These are phyloP conservation scores for Pachypanchax playfairii DNA, from an alignment of 2,113 vertebrate genomes.

Conservation along the genomic window DNA sequence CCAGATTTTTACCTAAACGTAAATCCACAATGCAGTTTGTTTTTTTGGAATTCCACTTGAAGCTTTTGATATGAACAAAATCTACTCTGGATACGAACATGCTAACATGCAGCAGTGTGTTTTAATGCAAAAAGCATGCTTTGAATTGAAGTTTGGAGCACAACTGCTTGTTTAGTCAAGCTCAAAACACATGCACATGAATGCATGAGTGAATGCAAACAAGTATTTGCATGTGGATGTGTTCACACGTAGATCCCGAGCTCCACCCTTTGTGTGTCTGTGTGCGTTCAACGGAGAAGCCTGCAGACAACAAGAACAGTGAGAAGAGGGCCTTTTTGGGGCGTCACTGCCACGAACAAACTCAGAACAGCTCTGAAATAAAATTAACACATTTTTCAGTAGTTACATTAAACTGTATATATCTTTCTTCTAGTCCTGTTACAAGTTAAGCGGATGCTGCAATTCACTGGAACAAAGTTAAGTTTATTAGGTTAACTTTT, in stretches of 20 bases:
- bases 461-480: too few relatives aligned
- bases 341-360: too few relatives aligned
- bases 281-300: constrained; percentile 57
- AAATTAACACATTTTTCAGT: too few relatives aligned
- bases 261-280: constrained; percentile 50
- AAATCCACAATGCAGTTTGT: constrained; percentile 42
- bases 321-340: constrained; percentile 69
- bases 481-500: too few relatives aligned
- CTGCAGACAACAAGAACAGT: constrained; percentile 66
- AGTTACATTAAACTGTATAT: too few relatives aligned
- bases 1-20: too few relatives aligned
- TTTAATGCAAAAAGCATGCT: constrained; percentile 45
- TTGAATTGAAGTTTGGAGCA: constrained; percentile 5
- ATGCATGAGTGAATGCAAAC: constrained; percentile 12
- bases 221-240: constrained; percentile 18
- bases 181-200: constrained; percentile 14
- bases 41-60: constrained; percentile 49
- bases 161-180: constrained; percentile 20
- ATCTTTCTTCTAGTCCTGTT: too few relatives aligned
- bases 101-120: constrained; percentile 57
- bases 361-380: too few relatives aligned
- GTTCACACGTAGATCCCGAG: constrained; percentile 35
- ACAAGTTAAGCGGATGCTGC: too few relatives aligned
- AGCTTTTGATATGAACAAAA: constrained; percentile 38
- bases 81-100: constrained; percentile 41